These are phyloP conservation scores for Aulostomus chinensis DNA, from an alignment of 2,797 vertebrate genomes.

Conservation along the genomic window DNA sequence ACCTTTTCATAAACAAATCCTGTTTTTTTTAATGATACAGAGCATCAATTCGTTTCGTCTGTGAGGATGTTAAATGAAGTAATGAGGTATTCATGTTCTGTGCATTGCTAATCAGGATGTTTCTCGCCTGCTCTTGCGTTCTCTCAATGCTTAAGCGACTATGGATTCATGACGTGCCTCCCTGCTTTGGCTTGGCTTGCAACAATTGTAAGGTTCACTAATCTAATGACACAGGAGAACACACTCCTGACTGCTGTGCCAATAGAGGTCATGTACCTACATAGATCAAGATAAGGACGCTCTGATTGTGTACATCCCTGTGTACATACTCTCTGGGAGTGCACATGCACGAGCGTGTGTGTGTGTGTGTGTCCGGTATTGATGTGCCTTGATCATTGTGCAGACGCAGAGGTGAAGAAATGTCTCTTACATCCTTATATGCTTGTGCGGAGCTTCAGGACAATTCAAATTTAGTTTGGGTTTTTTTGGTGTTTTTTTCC, in stretches of 20 bases:
- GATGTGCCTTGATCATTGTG: conserved; percentile 42
- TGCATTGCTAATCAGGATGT: conserved; percentile 1
- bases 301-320: conserved; percentile 14
- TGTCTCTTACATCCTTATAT: too few relatives aligned
- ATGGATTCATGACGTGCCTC: conserved; percentile 12
- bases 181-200: conserved; percentile 3
- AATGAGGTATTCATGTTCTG: too few relatives aligned
- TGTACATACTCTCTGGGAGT: neutral
- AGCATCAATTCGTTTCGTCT: too few relatives aligned
- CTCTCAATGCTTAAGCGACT: neutral
- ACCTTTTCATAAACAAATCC: too few relatives aligned
- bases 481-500: too few relatives aligned
- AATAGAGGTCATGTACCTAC: conserved; percentile 55
- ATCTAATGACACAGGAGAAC: conserved; percentile 49
- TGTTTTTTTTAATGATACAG: too few relatives aligned
- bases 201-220: conserved; percentile 24
- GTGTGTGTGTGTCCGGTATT: conserved; percentile 41
- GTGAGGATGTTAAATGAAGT: too few relatives aligned
- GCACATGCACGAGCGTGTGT: conserved; percentile 1
- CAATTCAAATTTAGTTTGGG: too few relatives aligned
- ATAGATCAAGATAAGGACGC: conserved; percentile 63
- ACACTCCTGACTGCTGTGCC: conserved; percentile 36
- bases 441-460: too few relatives aligned
- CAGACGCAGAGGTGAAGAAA: conserved; percentile 25
- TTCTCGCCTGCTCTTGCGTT: neutral